Evolutionary conservation across 2,797 vertebrate genomes (phyloP).

Genomic region (Adrianichthys oophorus): DNA sequence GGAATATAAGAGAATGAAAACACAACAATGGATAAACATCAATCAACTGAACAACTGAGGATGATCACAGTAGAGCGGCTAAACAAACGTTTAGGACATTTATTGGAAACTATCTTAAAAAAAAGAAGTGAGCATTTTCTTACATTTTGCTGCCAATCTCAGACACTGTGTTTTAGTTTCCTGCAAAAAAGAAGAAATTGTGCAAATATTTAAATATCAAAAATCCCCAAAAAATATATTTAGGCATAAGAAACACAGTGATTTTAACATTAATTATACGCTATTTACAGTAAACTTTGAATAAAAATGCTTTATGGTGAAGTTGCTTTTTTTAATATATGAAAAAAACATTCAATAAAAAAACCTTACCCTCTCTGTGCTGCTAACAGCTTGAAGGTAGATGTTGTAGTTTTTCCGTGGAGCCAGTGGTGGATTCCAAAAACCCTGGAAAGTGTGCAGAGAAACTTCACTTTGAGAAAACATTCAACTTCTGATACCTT

Average conservation of each 20-base stretch:
- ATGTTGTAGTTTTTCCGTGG: slow-evolving; percentile 99
- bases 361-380: slow-evolving; percentile 90
- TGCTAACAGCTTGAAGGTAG: slow-evolving; percentile 98
- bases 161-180: slow-evolving; percentile 99
- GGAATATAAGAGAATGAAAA: not conserved
- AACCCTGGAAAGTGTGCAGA: slow-evolving; percentile 71
- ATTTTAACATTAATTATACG: too few species aligned
- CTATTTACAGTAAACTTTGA: not conserved
- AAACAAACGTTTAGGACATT: not conserved
- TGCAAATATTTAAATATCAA: slow-evolving; percentile 7
- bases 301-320: not conserved
- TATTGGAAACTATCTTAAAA: not conserved
- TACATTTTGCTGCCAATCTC: slow-evolving; percentile 98
- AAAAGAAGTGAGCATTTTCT: slow-evolving; percentile 51
- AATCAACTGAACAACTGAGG: not conserved
- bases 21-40: not conserved
- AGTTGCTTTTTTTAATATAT: slow-evolving; percentile 4
- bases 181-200: slow-evolving; percentile 63
- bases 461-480: slow-evolving; percentile 1
- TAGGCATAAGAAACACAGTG: too few species aligned
- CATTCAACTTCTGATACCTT: not conserved
- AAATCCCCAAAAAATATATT: too few species aligned
- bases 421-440: slow-evolving; percentile 95
- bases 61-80: not conserved
- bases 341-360: slow-evolving; percentile 12